Evolutionary conservation across 2,797 vertebrate genomes (phyloP), one percentile per base, ranked within the genome.

Genomic region (Labeo calbasu): DNA sequence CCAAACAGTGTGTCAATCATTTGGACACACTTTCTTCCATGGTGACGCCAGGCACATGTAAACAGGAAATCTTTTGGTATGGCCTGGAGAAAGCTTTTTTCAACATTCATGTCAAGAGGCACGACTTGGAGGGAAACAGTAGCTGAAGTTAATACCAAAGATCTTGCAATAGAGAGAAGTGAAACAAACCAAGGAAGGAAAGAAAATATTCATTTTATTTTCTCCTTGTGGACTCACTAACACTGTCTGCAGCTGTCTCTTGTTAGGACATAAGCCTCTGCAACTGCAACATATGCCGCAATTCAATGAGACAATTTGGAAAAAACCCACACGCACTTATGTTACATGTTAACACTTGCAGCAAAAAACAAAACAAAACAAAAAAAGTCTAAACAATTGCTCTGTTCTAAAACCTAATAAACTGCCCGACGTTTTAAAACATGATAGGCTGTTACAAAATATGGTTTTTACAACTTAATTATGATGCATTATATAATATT

Each of bases 41-140:
- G 17, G 55, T 61, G 87, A 84, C 72, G 68, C 80, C 70, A 71
- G n/a, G 21, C 83, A 71, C 48, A 81, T 85, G 81, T 85, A 86
- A 83, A 88, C 87, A 88, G 87, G 85, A 85, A 86, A 73, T 75
- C 65, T 48, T 79, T 88, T 86, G 85, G 82, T 77, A 84, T 69
- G 78, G 78, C 82, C 82, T 86, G 81, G 72, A 83, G 78, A 88
- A 80, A 65, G 83, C 61, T 76, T 79, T 80, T 72, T 83, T 55
- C 77, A 65, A 75, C 70, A 75, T 75, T 55, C 28, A 53, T 55
- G 59, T 75, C 46, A 46, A 68, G 59, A 73, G 50, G 36, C 19
- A 43, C 0, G 21, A 63, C 7, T 32, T 48, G 57, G 7, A 48
- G 51, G 55, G 36, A 57, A 50, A 77, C 19, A 21, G 73, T 77